These are phyloP conservation scores for Cryptocephalus primarius DNA, from an alignment of 2,888 invertebrate genomes.

Conservation along the genomic window DNA sequence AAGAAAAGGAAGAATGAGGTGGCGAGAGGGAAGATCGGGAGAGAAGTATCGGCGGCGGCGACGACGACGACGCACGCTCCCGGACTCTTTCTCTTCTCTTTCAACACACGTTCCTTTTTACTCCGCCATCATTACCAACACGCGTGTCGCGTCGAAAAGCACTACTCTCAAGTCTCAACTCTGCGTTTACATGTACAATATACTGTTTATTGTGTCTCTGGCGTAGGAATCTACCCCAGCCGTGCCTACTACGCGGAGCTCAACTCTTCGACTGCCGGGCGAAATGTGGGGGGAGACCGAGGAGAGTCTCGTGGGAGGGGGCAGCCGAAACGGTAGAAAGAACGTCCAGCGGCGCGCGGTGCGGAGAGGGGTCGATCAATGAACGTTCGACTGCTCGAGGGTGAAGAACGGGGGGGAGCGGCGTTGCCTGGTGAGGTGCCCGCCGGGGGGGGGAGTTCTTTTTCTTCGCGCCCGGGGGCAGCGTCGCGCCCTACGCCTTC, in stretches of 20 bases:
- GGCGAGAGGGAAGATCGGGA: conserved; percentile 13
- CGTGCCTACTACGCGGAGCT: background rate
- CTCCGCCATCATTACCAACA: no score
- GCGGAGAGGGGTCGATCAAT: conserved; percentile 32
- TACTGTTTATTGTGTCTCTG: background rate
- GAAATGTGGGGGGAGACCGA: background rate
- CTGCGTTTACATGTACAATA: background rate
- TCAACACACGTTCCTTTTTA: no score
- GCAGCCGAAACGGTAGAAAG: conserved; percentile 3
- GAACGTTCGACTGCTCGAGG: conserved; percentile 26
- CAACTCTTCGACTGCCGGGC: background rate
- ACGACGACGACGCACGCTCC: no score
- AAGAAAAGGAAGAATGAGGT: conserved; percentile 32
- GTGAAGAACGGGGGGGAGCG: conserved; percentile 12
- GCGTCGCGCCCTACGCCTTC: no score
- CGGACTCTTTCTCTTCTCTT: no score
- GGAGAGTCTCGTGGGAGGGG: conserved; percentile 1
- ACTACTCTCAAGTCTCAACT: no score
- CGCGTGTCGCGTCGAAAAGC: no score
- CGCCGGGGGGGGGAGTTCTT: background rate
- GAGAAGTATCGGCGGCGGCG: no score
- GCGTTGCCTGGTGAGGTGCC: conserved; percentile 1
- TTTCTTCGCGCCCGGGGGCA: no score
- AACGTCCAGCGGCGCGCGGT: background rate
- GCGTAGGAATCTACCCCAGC: conserved; percentile 5